Base-by-base conservation (phyloP, 1,140 invertebrate species). In the Anastrepha ludens region DNA sequence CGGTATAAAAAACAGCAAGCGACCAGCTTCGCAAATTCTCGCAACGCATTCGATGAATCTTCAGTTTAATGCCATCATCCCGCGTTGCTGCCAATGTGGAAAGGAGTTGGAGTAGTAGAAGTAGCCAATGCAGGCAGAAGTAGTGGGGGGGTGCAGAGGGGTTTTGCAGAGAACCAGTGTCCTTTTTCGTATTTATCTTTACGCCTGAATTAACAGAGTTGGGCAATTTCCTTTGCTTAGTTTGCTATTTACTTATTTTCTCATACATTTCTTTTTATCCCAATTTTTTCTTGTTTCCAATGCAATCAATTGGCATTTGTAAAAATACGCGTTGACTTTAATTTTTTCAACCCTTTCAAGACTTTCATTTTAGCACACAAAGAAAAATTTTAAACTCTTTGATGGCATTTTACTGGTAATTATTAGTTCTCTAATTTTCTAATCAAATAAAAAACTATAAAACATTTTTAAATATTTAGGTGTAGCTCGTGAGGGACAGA, bases 301-400 rank as follows among this genome's bases (percentile, higher is more conserved):
- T 55, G 74, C n/a, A 81, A 81, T 81, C 74, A 81, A 81, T 81
- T 81, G 74, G 13, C 74, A 55, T 81, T 81, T 81, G 47, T 58
- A 47, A 81, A 55, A 81, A 81, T 81, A 55, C 74, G 47, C 17
- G 74, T 55, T 55, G 74, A 74, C 44, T 74, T 74, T 74, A 44
- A 74, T 29, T 67, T 67, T 67, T 2, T 74, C 67, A 74, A 74
- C 41, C 67, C 67, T 47, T 74, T 74, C 2, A 3, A 17, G 3
- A 55, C 11, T 55, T 55, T 55, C 3, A 8, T 55, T 11, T 55
- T 55, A 55, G 50, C 50, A 11, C 3, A 55, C 50, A 55, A 55
- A 55, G 67, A 8, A 74, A 41, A 11, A 41, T 47, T 15, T 13
- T 44, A 47, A 74, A 47, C 39, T 74, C 17, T 74, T 74, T 41